Conservation (phyloP, 2,888 invertebrate genomes). For the Tipula confusa region DNA sequence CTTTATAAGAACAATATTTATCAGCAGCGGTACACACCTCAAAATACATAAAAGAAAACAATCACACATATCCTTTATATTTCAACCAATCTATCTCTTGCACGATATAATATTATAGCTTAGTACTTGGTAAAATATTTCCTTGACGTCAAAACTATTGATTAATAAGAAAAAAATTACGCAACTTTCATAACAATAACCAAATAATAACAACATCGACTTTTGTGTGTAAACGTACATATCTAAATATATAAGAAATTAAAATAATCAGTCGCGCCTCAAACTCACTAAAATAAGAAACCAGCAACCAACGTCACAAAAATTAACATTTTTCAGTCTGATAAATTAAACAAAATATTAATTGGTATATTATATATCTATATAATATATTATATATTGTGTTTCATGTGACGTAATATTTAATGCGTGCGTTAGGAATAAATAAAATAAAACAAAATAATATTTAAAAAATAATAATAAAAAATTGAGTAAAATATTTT, state of each 20-base stretch:
- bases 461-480: not conserved
- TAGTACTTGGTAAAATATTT: not conserved
- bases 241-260: not conserved
- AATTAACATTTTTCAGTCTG: not conserved
- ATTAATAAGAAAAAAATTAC: not conserved
- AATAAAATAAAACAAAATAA: not conserved
- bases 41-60: not conserved
- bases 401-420: not conserved
- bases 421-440: not conserved
- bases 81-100: not conserved
- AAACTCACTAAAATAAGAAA: not conserved
- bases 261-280: slow-evolving; percentile 16
- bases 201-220: not conserved
- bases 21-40: not conserved
- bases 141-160: slow-evolving; percentile 6
- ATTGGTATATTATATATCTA: not conserved
- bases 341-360: slow-evolving; percentile 3
- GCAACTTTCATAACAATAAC: slow-evolving; percentile 21
- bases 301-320: not conserved
- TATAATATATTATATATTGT: not conserved
- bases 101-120: not conserved
- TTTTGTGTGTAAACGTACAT: no score
- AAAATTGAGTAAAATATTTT: not conserved
- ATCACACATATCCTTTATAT: not conserved
- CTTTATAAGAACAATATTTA: not conserved